phyloP scores from a whole-genome alignment of 2,113 vertebrate species.

The Rhinolophus sinicus region DNA sequence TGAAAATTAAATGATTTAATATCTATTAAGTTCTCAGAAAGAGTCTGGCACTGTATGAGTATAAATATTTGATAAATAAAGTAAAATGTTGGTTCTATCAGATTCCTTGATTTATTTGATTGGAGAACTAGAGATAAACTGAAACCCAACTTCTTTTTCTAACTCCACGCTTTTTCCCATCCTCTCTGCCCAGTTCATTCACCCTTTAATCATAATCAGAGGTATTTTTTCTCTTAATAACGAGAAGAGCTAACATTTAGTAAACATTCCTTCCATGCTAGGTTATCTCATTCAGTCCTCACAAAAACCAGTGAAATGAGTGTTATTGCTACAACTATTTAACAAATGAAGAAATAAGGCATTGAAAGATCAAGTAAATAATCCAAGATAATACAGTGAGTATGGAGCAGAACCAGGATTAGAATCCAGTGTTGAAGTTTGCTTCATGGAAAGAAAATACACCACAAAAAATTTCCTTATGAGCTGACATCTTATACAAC shows the following conservation, averaged over 20 bases:
- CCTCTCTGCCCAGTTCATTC: neutral
- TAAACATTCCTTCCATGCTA: slow-evolving; percentile 5
- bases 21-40: neutral
- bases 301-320: neutral
- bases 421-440: slow-evolving; percentile 8
- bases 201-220: neutral
- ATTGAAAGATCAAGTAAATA: neutral
- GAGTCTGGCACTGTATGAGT: neutral
- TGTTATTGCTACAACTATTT: neutral
- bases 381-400: neutral
- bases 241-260: slow-evolving; percentile 30
- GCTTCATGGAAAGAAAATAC: neutral
- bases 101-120: neutral
- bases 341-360: neutral
- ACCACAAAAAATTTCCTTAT: neutral
- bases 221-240: slow-evolving; percentile 10
- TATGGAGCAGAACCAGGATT: neutral
- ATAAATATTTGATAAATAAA: neutral
- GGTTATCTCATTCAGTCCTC: slow-evolving; percentile 37
- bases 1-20: neutral
- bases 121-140: slow-evolving; percentile 11
- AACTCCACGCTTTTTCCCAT: neutral
- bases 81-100: neutral
- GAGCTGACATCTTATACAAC: neutral
- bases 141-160: neutral